phyloP scores from a whole-genome alignment of 1,140 invertebrate species.

The Brachionus plicatilis region DNA sequence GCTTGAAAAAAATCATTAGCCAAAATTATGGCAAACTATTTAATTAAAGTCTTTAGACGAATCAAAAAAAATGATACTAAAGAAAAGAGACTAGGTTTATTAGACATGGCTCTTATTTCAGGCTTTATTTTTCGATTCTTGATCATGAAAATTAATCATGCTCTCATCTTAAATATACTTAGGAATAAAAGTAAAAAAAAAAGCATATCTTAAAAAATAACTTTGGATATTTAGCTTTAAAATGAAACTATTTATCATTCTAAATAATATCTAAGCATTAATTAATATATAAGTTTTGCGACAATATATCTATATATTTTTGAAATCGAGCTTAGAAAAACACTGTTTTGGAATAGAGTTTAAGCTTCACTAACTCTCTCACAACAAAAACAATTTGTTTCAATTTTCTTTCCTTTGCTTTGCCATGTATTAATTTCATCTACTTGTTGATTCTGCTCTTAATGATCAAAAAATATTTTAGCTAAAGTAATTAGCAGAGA shows the following conservation, averaged over 20 bases:
- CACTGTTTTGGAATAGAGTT: neutral
- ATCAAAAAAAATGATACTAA: neutral
- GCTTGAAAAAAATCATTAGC: constrained; percentile 7
- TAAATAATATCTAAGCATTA: neutral
- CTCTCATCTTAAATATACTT: neutral
- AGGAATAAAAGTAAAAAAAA: neutral
- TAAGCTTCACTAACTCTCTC: constrained; percentile 10
- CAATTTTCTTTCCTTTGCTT: neutral
- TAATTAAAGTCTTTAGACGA: neutral
- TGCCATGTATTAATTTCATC: constrained; percentile 7
- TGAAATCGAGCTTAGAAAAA: neutral
- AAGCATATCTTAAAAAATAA: neutral
- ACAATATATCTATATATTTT: neutral
- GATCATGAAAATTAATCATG: neutral
- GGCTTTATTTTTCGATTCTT: neutral
- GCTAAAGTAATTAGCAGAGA: neutral
- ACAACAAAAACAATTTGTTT: neutral
- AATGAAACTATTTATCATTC: constrained; percentile 28
- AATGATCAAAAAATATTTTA: constrained; percentile 19
- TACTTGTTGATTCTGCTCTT: neutral
- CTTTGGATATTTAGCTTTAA: constrained; percentile 11
- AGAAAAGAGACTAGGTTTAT: neutral
- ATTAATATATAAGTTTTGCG: neutral
- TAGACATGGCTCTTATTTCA: neutral
- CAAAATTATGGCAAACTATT: constrained; percentile 19